phyloP scores from a whole-genome alignment of 2,797 vertebrate genomes.

The Clarias laeviceps region DNA sequence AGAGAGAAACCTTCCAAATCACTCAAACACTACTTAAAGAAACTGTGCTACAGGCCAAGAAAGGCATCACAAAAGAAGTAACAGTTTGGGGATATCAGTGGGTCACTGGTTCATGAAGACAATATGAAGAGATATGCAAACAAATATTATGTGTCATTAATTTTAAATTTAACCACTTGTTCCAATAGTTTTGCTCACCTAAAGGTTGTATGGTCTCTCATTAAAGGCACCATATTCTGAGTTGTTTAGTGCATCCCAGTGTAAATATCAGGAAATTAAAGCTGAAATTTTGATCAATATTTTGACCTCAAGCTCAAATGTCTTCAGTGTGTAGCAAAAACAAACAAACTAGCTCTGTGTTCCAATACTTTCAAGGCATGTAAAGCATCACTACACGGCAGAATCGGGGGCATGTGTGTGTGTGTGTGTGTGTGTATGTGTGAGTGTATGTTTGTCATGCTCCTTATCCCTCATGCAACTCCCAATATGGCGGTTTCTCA shows the following conservation, averaged over 20 bases:
- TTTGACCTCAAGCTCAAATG: neutral
- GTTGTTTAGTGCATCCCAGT: neutral
- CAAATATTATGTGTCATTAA: neutral
- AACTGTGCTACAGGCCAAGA: too few relatives aligned
- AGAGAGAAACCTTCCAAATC: too few relatives aligned
- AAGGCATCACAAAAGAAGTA: too few relatives aligned
- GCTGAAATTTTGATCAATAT: neutral
- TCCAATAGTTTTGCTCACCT: neutral
- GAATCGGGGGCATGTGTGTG: neutral
- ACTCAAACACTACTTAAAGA: too few relatives aligned
- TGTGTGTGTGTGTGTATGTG: neutral
- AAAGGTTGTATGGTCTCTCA: neutral
- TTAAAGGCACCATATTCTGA: neutral
- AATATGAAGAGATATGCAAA: neutral
- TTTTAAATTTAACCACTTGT: neutral
- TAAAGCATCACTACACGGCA: neutral
- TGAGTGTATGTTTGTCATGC: neutral
- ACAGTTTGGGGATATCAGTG: too few relatives aligned
- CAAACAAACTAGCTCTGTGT: neutral
- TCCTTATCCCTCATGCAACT: constrained; percentile 36
- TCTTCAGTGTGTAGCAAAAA: neutral
- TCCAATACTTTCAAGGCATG: neutral
- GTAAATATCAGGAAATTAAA: neutral
- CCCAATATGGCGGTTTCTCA: constrained; percentile 29
- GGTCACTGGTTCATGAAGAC: too few relatives aligned